Percentiles rank a stretch among this genome's conserved stretches.
phyloP scores from a whole-genome alignment of 2,113 vertebrate genomes.

The Ceyx cyanopectus region DNA sequence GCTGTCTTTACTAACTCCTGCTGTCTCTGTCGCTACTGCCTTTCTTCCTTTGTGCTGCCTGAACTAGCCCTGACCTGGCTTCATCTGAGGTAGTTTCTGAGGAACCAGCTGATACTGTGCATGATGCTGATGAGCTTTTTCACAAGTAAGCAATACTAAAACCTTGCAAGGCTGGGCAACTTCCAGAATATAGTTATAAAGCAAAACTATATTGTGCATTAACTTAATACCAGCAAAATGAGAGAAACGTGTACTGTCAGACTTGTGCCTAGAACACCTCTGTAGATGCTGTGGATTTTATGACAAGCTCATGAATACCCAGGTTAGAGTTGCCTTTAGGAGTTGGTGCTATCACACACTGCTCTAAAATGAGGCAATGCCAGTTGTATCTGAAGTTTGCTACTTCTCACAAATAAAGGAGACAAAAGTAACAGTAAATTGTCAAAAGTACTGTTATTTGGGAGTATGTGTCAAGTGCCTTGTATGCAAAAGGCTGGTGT shows the following conservation, averaged over 20 bases:
- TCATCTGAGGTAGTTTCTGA: conserved; percentile 77
- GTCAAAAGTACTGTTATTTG: neutral
- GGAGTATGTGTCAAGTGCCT: neutral
- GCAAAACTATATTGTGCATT: conserved; percentile 27
- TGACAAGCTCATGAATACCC: neutral
- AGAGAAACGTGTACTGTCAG: conserved; percentile 31
- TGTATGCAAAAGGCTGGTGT: neutral
- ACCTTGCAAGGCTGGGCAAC: conserved; percentile 69
- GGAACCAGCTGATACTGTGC: conserved; percentile 76
- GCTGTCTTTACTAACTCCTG: conserved; percentile 70
- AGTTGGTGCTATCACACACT: conserved; percentile 22
- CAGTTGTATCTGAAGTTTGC: neutral
- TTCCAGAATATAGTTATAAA: conserved; percentile 58
- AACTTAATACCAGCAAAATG: conserved; percentile 23
- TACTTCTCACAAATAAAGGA: neutral
- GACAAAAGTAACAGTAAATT: neutral
- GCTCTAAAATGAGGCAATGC: conserved; percentile 21
- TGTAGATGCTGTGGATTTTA: conserved; percentile 30
- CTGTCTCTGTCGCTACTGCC: conserved; percentile 65
- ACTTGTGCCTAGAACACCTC: conserved; percentile 7
- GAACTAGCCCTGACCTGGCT: conserved; percentile 71
- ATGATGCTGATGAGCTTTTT: conserved; percentile 76
- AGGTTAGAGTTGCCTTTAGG: conserved; percentile 4
- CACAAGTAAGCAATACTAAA: conserved; percentile 77
- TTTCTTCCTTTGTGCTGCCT: conserved; percentile 73